Conservation (phyloP, 2,888 invertebrate genomes). For the Alsophila aescularia region DNA sequence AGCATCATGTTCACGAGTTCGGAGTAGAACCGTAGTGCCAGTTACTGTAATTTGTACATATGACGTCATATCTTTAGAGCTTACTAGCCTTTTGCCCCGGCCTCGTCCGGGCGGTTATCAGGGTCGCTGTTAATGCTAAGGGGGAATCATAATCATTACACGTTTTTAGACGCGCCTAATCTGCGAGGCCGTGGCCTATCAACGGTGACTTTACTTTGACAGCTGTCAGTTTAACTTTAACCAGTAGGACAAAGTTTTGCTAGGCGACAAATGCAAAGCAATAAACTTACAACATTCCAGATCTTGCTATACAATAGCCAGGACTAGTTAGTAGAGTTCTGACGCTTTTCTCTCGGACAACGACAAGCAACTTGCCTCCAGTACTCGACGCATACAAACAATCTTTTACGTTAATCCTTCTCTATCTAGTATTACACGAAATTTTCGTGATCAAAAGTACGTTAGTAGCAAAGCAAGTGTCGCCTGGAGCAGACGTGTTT, state of each 20-base stretch:
- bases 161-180: slow-evolving; percentile 54
- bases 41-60: slow-evolving; percentile 70
- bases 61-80: slow-evolving; percentile 84
- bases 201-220: slow-evolving; percentile 33
- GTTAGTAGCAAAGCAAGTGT: background rate
- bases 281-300: background rate
- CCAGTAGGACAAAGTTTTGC: slow-evolving; percentile 2
- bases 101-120: slow-evolving; percentile 80
- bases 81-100: slow-evolving; percentile 83
- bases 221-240: slow-evolving; percentile 22
- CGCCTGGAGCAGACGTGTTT: slow-evolving; percentile 1
- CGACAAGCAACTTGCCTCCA: slow-evolving; percentile 1
- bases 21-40: slow-evolving; percentile 49
- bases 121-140: slow-evolving; percentile 83
- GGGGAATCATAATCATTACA: slow-evolving; percentile 72
- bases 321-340: slow-evolving; percentile 3
- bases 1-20: slow-evolving; percentile 33
- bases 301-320: background rate
- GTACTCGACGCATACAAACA: slow-evolving; percentile 6
- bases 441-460: background rate
- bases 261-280: slow-evolving; percentile 1
- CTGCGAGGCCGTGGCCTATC: slow-evolving; percentile 25
- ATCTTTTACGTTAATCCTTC: too few relatives aligned
- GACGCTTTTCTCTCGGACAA: background rate
- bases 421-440: too few relatives aligned